Conservation (phyloP, 2,113 vertebrate genomes). For the Chionomys nivalis region DNA sequence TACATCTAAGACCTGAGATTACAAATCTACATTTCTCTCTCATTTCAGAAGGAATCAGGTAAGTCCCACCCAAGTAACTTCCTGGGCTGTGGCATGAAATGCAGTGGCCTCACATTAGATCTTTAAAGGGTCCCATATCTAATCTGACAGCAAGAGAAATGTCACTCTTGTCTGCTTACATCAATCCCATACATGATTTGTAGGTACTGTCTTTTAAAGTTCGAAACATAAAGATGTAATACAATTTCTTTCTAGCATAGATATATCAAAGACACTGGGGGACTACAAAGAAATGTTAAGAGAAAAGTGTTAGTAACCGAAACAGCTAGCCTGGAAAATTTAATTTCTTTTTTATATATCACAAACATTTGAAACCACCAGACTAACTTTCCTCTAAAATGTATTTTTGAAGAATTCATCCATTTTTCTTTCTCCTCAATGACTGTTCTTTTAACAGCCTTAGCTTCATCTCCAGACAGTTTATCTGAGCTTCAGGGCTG, state of each 20-base stretch:
- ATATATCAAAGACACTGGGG: background rate
- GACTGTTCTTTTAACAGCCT: background rate
- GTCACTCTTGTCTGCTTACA: background rate
- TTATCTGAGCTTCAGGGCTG: background rate
- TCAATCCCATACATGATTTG: background rate
- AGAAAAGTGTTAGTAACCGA: background rate
- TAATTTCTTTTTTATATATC: background rate
- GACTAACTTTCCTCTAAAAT: background rate
- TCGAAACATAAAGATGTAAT: conserved; percentile 2
- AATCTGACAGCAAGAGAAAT: background rate
- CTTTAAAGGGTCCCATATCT: background rate
- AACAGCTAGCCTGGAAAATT: background rate
- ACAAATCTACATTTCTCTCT: background rate
- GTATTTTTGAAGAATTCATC: background rate
- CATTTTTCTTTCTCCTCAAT: background rate
- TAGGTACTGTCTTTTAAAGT: background rate
- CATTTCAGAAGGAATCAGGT: background rate
- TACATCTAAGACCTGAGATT: background rate
- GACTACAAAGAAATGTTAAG: background rate
- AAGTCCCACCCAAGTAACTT: background rate
- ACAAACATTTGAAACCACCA: background rate
- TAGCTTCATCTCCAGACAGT: background rate
- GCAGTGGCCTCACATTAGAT: too few relatives aligned
- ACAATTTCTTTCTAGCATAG: background rate
- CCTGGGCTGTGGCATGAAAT: background rate